Evolutionary conservation across 2,113 vertebrate genomes (phyloP).

Genomic region (Gadus chalcogrammus): DNA sequence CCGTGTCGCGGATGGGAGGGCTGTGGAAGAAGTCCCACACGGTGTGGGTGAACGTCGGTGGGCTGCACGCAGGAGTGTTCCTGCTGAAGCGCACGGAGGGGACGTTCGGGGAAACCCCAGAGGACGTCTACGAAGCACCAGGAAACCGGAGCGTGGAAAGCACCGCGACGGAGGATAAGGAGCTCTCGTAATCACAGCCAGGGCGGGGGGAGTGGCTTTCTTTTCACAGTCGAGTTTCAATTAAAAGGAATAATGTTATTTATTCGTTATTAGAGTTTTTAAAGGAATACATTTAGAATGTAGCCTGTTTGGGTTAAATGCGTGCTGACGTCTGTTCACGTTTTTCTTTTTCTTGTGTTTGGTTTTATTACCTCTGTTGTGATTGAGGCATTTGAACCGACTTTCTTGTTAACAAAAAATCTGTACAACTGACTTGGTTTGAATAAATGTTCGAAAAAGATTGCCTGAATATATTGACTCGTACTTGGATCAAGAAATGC

Average conservation of each 20-base stretch:
- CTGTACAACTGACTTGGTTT: slow-evolving; percentile 9
- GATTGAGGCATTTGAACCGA: slow-evolving; percentile 11
- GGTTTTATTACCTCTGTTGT: background rate
- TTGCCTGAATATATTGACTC: no score
- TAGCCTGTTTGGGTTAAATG: no score
- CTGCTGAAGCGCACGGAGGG: slow-evolving; percentile 81
- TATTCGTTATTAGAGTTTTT: slow-evolving; percentile 21
- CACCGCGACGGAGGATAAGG: slow-evolving; percentile 28
- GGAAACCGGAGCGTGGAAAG: slow-evolving; percentile 13
- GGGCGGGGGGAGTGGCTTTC: background rate
- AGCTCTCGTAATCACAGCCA: slow-evolving; percentile 25
- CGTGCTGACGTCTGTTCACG: background rate
- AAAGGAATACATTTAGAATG: no score
- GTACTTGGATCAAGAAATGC: no score
- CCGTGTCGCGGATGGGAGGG: slow-evolving; percentile 83
- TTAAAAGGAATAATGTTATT: slow-evolving; percentile 20
- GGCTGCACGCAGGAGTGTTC: slow-evolving; percentile 92
- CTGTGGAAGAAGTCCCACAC: slow-evolving; percentile 87
- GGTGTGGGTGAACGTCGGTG: slow-evolving; percentile 95
- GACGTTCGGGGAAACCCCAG: slow-evolving; percentile 67
- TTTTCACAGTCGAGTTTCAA: background rate
- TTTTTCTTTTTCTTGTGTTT: background rate
- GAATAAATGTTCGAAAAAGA: background rate
- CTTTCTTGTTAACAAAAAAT: background rate
- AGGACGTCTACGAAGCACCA: slow-evolving; percentile 62